Percentiles rank a stretch among this genome's conserved stretches.
Evolutionary conservation across 2,888 invertebrate genomes (phyloP).

Genomic region (Diogma glabrata): DNA sequence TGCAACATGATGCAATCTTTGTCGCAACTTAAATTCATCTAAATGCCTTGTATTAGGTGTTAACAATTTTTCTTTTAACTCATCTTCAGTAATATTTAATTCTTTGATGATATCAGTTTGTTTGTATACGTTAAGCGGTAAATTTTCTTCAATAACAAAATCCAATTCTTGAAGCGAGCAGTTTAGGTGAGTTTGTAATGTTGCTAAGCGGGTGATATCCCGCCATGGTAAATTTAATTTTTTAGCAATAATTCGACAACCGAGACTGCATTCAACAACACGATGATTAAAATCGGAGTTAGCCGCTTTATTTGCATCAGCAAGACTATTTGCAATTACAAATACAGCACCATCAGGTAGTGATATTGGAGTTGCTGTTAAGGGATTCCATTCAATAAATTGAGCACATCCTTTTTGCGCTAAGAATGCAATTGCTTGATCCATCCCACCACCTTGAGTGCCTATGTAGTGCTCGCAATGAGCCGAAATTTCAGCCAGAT

Average conservation of each 20-base stretch:
- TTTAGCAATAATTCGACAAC: conserved; percentile 68
- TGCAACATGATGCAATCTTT: conserved; percentile 83
- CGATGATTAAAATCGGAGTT: conserved; percentile 83
- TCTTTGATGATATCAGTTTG: conserved; percentile 53
- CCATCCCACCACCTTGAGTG: conserved; percentile 99
- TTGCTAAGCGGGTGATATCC: conserved; percentile 52
- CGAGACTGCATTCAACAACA: conserved; percentile 88
- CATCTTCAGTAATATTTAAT: conserved; percentile 44
- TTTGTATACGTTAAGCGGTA: conserved; percentile 56
- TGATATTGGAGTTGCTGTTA: conserved; percentile 61
- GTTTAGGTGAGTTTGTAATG: conserved; percentile 57
- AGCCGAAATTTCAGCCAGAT: conserved; percentile 78
- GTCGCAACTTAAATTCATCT: conserved; percentile 60
- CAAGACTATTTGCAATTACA: conserved; percentile 85
- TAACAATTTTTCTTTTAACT: conserved; percentile 54
- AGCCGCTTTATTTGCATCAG: conserved; percentile 87
- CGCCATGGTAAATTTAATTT: conserved; percentile 48
- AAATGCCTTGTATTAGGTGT: conserved; percentile 51
- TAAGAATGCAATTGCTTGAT: conserved; percentile 94
- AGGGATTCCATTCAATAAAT: conserved; percentile 86
- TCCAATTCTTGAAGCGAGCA: conserved; percentile 58
- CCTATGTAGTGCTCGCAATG: conserved; percentile 89
- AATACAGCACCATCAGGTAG: conserved; percentile 77
- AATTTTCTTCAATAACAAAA: conserved; percentile 45
- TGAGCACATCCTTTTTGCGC: conserved; percentile 77